Conservation (phyloP, 2,797 vertebrate species). For the Syngnathus acus region DNA sequence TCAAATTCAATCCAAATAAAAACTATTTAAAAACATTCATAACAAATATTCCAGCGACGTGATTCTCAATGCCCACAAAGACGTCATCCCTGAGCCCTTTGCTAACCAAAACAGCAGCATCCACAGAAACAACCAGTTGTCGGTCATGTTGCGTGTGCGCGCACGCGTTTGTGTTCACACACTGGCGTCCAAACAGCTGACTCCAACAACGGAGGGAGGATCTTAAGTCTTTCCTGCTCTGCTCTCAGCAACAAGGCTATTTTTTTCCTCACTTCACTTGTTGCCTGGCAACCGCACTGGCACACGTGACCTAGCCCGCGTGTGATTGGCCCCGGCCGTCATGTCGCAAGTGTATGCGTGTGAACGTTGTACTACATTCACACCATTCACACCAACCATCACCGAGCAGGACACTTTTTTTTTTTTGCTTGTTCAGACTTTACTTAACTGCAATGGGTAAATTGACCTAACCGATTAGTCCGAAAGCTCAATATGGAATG, state of each 20-base stretch:
- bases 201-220: not conserved
- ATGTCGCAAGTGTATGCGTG: not conserved
- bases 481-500: not conserved
- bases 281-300: slow-evolving; percentile 68
- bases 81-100: not conserved
- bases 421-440: not conserved
- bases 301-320: slow-evolving; percentile 46
- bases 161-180: not conserved
- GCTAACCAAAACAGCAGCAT: not conserved
- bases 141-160: not conserved
- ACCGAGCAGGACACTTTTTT: not conserved
- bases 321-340: slow-evolving; percentile 46
- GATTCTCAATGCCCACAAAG: too few relatives aligned
- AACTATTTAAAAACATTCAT: not conserved
- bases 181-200: not conserved
- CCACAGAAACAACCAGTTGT: not conserved
- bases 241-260: slow-evolving; percentile 62
- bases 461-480: too few relatives aligned
- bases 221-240: slow-evolving; percentile 40
- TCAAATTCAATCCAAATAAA: not conserved
- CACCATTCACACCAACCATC: not conserved
- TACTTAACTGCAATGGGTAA: not conserved
- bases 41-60: not conserved
- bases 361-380: not conserved
- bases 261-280: slow-evolving; percentile 61